Percentiles rank a stretch among this genome's conserved stretches.
Evolutionary conservation across 2,797 vertebrate species (phyloP).

Genomic region (Paedocypris micromegethes): DNA sequence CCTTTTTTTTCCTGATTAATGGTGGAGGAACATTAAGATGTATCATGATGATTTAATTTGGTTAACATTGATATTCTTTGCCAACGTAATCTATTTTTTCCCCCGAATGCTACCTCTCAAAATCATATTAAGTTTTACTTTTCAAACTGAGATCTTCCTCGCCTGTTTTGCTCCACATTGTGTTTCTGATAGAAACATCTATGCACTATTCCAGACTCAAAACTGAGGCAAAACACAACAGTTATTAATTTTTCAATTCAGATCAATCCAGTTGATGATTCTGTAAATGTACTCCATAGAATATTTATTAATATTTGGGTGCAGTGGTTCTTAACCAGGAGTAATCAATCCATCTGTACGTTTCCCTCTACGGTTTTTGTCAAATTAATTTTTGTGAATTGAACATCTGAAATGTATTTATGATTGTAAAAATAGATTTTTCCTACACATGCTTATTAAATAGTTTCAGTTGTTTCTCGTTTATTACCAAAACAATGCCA

Average conservation of each 20-base stretch:
- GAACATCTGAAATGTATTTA: constrained; percentile 15
- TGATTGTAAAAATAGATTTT: constrained; percentile 21
- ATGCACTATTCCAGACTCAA: constrained; percentile 10
- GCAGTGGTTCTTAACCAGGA: constrained; percentile 14
- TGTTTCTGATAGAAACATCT: constrained; percentile 11
- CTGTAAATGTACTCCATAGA: constrained; percentile 1
- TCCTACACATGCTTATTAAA: constrained; percentile 20
- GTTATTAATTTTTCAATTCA: not conserved
- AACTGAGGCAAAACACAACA: not conserved
- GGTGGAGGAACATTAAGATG: not conserved
- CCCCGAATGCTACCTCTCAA: not conserved
- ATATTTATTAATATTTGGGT: constrained; percentile 47
- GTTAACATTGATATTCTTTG: not conserved
- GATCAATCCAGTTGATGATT: not conserved
- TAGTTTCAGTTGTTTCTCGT: constrained; percentile 62
- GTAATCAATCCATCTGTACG: constrained; percentile 5
- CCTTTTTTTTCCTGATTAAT: not conserved
- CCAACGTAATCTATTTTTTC: constrained; percentile 1
- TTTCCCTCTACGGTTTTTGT: constrained; percentile 8
- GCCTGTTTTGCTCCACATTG: not conserved
- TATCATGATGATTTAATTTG: not conserved
- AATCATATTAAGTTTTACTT: constrained; percentile 4
- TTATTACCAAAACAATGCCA: constrained; percentile 4
- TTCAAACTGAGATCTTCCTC: not conserved
- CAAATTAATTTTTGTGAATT: constrained; percentile 14